Percentiles rank a stretch among this genome's conserved stretches.
These are phyloP conservation scores for Burhinus bistriatus DNA, from an alignment of 2,113 vertebrate genomes.

Conservation along the genomic window DNA sequence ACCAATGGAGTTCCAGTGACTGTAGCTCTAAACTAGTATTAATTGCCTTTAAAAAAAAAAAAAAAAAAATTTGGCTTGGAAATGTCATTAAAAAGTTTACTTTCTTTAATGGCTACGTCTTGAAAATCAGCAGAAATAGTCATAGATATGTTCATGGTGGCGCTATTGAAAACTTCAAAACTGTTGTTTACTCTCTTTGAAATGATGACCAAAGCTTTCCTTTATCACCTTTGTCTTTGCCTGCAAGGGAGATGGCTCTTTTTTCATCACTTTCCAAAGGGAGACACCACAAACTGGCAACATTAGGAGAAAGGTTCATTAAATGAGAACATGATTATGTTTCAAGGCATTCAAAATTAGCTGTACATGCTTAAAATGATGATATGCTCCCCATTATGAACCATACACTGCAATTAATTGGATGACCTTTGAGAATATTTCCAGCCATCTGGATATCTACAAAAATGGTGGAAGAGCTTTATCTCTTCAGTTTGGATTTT, in stretches of 20 bases:
- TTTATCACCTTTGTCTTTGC: not conserved
- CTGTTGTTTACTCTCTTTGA: not conserved
- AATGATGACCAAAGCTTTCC: not conserved
- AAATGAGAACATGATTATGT: not conserved
- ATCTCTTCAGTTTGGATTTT: not conserved
- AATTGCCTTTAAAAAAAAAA: not conserved
- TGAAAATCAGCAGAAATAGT: not conserved
- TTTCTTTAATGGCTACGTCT: not conserved
- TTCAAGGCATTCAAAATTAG: slow-evolving; percentile 2
- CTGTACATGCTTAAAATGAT: not conserved
- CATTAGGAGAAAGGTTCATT: not conserved
- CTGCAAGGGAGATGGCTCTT: not conserved
- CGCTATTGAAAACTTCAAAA: not conserved
- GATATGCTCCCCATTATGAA: not conserved
- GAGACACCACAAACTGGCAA: not conserved
- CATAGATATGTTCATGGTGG: not conserved
- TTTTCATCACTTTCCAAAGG: not conserved
- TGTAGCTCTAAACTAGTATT: not conserved
- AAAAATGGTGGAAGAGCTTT: not conserved
- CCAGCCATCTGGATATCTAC: slow-evolving; percentile 15
- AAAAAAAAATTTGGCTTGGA: not conserved
- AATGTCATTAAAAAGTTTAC: not conserved
- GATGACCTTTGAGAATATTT: slow-evolving; percentile 3
- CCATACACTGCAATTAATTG: slow-evolving; percentile 17
- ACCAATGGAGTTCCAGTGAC: not conserved